Evolutionary conservation across 2,888 invertebrate species (phyloP).

Genomic region (Leptopterna dolabrata): DNA sequence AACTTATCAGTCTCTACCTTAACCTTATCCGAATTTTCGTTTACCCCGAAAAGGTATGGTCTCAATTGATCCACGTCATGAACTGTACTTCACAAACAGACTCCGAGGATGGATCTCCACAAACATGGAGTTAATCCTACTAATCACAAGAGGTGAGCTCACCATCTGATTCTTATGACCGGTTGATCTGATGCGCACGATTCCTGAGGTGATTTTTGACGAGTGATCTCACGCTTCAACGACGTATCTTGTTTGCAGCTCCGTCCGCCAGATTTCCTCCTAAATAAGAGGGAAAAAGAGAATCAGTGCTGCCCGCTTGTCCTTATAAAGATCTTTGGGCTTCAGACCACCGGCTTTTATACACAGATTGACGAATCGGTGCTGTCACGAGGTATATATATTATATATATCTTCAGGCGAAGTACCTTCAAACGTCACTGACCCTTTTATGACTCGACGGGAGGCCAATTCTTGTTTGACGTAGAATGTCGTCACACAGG

Average conservation of each 20-base stretch:
- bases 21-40: no score
- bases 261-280: neutral
- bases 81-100: no score
- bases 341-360: neutral
- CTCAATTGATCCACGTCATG: no score
- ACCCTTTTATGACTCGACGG: neutral
- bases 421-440: neutral
- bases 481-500: no score
- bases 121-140: no score
- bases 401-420: neutral
- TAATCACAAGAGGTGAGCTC: no score
- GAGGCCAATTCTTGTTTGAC: neutral
- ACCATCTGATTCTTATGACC: no score
- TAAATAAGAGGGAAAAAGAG: neutral
- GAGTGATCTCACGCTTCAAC: constrained; percentile 17
- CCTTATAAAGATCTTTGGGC: neutral
- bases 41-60: no score
- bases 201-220: neutral
- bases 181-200: neutral
- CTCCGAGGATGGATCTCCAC: no score
- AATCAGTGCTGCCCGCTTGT: neutral
- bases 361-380: neutral
- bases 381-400: neutral
- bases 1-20: no score
- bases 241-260: neutral